Percentiles rank a stretch among this genome's conserved stretches.
phyloP scores from a whole-genome alignment of 2,797 vertebrate genomes.

The Centropyge bicolor region DNA sequence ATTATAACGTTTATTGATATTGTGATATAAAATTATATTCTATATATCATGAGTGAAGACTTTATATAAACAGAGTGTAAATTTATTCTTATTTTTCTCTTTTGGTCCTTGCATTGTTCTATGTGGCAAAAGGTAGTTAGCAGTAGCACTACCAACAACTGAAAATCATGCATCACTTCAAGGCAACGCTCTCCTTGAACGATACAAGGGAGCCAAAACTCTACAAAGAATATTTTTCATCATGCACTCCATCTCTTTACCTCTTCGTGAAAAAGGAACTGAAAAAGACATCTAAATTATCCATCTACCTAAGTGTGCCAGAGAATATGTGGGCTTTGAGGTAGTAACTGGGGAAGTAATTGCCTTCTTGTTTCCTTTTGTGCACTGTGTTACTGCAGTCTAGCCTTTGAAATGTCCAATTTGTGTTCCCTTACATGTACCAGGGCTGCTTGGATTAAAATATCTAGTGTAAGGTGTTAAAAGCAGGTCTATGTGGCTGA shows the following conservation, averaged over 20 bases:
- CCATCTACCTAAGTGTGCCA: conserved; percentile 21
- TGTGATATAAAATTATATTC: not conserved
- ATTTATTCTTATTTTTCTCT: not conserved
- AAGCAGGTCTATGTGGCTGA: conserved; percentile 4
- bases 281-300: conserved; percentile 19
- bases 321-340: conserved; percentile 42
- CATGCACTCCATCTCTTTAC: conserved; percentile 1
- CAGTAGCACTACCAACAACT: not conserved
- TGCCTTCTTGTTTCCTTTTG: conserved; percentile 48
- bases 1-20: too few species aligned
- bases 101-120: not conserved
- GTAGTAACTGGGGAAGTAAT: conserved; percentile 44
- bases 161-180: not conserved
- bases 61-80: not conserved
- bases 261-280: not conserved
- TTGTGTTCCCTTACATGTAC: conserved; percentile 47
- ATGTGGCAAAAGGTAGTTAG: not conserved
- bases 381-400: not conserved
- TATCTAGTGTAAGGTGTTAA: conserved; percentile 24
- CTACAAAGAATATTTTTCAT: not conserved
- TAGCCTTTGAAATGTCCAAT: conserved; percentile 49
- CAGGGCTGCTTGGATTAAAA: conserved; percentile 35
- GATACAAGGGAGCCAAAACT: not conserved
- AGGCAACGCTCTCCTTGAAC: not conserved
- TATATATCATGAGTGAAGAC: not conserved